Percentiles rank a stretch among this genome's conserved stretches.
phyloP scores from a whole-genome alignment of 1,140 invertebrate genomes.

The Eriocheir sinensis region DNA sequence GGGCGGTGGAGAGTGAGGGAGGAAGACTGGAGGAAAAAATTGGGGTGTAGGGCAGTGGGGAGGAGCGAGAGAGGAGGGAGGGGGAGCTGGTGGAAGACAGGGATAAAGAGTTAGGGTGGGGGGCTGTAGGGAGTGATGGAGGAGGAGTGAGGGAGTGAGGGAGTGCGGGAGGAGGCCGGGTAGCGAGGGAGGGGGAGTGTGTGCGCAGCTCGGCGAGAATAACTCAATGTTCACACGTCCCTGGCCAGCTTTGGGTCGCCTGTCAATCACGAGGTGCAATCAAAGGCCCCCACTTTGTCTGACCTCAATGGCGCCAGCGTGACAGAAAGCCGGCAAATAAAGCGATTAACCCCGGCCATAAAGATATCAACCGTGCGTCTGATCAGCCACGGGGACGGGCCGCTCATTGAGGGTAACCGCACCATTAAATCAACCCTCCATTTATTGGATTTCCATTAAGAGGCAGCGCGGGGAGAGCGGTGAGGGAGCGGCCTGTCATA shows the following conservation, averaged over 20 bases:
- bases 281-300: conserved; percentile 69
- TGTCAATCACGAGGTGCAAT: conserved; percentile 71
- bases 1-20: too few species aligned
- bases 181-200: not conserved
- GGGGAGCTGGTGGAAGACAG: not conserved
- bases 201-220: conserved; percentile 55
- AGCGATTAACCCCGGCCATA: conserved; percentile 71
- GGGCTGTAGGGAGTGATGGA: not conserved
- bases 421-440: conserved; percentile 70
- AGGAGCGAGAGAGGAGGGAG: not conserved
- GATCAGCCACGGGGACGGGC: conserved; percentile 54
- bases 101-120: not conserved
- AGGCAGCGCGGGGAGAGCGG: not conserved
- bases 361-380: conserved; percentile 61
- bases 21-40: not conserved
- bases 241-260: conserved; percentile 59
- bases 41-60: not conserved
- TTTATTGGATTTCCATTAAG: conserved; percentile 72
- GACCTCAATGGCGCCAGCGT: conserved; percentile 64
- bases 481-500: not conserved
- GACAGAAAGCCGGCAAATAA: conserved; percentile 73
- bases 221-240: conserved; percentile 71
- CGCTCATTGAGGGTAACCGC: conserved; percentile 63
- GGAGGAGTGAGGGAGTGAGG: not conserved
- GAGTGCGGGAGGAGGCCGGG: not conserved